phyloP scores from a whole-genome alignment of 64 coral and sea anemone genomes.

The Stichodactyla helianthus region DNA sequence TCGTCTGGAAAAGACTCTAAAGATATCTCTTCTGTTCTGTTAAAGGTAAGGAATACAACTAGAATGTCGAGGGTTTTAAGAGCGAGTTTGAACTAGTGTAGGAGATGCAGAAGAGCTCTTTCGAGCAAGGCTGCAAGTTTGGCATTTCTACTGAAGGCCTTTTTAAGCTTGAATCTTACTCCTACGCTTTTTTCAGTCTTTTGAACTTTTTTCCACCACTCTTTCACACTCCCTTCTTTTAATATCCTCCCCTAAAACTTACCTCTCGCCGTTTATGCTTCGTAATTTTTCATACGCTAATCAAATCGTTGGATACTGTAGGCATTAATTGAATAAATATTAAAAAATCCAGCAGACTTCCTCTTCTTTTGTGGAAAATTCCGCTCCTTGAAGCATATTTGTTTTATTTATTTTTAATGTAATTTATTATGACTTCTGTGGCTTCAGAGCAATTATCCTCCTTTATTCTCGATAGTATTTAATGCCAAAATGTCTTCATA shows the following conservation, averaged over 20 bases:
- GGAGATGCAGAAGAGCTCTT: neutral
- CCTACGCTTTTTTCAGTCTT: neutral
- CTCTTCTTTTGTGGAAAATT: neutral
- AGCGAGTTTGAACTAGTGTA: neutral
- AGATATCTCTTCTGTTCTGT: neutral
- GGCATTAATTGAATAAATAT: neutral
- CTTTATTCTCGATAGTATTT: neutral
- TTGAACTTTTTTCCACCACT: neutral
- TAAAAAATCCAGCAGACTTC: neutral
- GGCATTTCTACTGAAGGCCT: neutral
- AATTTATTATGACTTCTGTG: slow-evolving; percentile 7
- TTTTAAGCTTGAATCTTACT: neutral
- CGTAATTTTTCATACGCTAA: neutral
- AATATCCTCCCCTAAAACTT: neutral
- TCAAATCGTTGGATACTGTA: too few relatives aligned
- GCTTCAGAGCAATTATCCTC: neutral
- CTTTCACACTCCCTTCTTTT: neutral
- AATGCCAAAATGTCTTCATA: neutral
- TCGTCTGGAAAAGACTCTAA: neutral
- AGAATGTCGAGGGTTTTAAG: neutral
- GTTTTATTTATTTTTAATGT: neutral
- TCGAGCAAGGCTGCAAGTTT: neutral
- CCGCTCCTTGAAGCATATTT: neutral
- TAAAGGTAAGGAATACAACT: neutral
- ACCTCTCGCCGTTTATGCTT: neutral